Percentiles rank a stretch among this genome's conserved stretches.
Evolutionary conservation across 2,113 vertebrate genomes (phyloP).

Genomic region (Salvelinus alpinus): DNA sequence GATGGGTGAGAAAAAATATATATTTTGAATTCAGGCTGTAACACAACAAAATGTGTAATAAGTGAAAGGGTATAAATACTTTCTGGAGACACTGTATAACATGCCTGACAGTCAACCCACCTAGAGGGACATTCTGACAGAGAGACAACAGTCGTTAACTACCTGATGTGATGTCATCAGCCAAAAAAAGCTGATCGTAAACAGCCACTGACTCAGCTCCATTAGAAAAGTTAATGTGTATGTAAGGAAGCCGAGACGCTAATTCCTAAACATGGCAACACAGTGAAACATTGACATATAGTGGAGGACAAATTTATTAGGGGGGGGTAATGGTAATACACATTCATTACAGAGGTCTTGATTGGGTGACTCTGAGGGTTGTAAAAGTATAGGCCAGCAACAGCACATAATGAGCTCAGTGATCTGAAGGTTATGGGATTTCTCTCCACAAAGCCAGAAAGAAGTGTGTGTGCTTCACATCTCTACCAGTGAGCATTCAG

Average conservation of each 20-base stretch:
- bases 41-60: no score
- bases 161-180: background rate
- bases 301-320: constrained; percentile 17
- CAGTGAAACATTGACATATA: constrained; percentile 1
- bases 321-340: background rate
- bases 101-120: background rate
- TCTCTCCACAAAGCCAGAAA: background rate
- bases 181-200: background rate
- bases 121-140: background rate
- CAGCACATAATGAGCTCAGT: constrained; percentile 11
- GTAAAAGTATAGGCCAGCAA: background rate
- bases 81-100: background rate
- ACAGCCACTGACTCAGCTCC: background rate
- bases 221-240: background rate
- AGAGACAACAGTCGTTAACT: background rate
- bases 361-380: background rate
- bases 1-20: no score
- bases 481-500: background rate
- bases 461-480: no score
- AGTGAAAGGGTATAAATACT: no score
- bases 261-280: background rate
- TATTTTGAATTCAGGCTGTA: no score
- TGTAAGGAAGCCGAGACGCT: background rate
- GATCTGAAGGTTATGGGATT: constrained; percentile 5
- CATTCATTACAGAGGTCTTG: background rate